Evolutionary conservation across 1,140 invertebrate species (phyloP).

Genomic region (Venustaconcha ellipsiformis): DNA sequence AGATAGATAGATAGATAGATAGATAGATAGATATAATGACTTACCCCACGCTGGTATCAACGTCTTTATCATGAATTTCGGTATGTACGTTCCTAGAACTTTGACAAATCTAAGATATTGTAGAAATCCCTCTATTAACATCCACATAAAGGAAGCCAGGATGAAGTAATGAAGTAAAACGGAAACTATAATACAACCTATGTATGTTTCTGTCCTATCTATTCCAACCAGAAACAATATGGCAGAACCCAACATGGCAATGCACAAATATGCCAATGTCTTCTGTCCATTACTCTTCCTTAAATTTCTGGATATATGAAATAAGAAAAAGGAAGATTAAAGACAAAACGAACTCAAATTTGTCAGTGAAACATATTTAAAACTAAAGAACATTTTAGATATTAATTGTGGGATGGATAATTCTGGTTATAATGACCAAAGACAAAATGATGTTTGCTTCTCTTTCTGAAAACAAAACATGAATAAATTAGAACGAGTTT

Average conservation of each 20-base stretch:
- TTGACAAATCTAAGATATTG: conserved; percentile 71
- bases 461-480: no score
- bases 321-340: background rate
- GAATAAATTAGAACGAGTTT: no score
- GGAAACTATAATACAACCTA: conserved; percentile 62
- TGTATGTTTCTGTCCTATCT: conserved; percentile 40
- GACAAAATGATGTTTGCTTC: no score
- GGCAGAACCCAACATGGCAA: conserved; percentile 53
- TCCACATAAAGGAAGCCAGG: conserved; percentile 70
- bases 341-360: no score
- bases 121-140: conserved; percentile 70
- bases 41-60: conserved; percentile 68
- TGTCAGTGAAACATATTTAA: no score
- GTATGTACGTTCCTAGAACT: conserved; percentile 68
- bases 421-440: no score
- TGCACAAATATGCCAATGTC: conserved; percentile 56
- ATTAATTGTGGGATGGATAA: no score
- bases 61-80: conserved; percentile 66
- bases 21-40: conserved; percentile 20
- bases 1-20: no score
- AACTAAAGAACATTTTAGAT: no score
- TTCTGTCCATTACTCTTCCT: conserved; percentile 56
- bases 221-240: conserved; percentile 60
- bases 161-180: conserved; percentile 70
- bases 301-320: conserved; percentile 44